These are phyloP conservation scores for Plutella xylostella DNA, from an alignment of 2,888 invertebrate species.

Conservation along the genomic window DNA sequence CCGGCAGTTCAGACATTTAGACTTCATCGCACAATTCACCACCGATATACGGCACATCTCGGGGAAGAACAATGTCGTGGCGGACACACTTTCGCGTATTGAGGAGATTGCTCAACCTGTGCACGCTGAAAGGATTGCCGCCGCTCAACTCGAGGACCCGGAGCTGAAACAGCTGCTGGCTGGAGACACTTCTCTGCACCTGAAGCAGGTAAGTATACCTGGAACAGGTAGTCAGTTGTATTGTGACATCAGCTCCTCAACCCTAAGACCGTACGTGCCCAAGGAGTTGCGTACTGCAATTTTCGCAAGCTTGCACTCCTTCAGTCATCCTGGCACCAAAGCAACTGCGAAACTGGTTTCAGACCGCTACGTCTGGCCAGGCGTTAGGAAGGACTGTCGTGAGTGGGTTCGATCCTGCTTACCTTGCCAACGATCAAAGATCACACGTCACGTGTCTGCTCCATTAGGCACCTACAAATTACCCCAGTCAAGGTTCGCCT, in stretches of 20 bases:
- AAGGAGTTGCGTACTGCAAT: not conserved
- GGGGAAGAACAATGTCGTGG: slow-evolving; percentile 22
- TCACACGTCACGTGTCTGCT: slow-evolving; percentile 22
- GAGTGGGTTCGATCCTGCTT: slow-evolving; percentile 24
- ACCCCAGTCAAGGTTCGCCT: slow-evolving; percentile 12
- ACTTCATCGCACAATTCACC: slow-evolving; percentile 26
- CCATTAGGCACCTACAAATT: slow-evolving; percentile 13
- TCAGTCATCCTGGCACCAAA: slow-evolving; percentile 2
- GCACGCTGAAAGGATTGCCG: no score
- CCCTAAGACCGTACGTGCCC: slow-evolving; percentile 1
- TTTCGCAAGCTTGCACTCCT: not conserved
- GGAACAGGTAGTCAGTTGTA: slow-evolving; percentile 18
- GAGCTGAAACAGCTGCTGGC: slow-evolving; percentile 2
- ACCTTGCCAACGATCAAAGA: slow-evolving; percentile 28
- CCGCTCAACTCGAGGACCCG: no score
- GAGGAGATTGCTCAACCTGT: no score
- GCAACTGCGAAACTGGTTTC: slow-evolving; percentile 1
- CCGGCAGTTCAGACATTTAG: slow-evolving; percentile 26
- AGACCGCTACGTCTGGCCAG: slow-evolving; percentile 25
- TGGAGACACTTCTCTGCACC: slow-evolving; percentile 2
- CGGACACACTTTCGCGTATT: slow-evolving; percentile 18
- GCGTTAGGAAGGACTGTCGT: slow-evolving; percentile 26
- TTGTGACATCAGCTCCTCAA: slow-evolving; percentile 10
- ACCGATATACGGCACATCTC: slow-evolving; percentile 26
- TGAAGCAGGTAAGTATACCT: not conserved